Evolutionary conservation across 2,113 vertebrate species (phyloP), one percentile per base, ranked within the genome.

Genomic region (Podarcis muralis): DNA sequence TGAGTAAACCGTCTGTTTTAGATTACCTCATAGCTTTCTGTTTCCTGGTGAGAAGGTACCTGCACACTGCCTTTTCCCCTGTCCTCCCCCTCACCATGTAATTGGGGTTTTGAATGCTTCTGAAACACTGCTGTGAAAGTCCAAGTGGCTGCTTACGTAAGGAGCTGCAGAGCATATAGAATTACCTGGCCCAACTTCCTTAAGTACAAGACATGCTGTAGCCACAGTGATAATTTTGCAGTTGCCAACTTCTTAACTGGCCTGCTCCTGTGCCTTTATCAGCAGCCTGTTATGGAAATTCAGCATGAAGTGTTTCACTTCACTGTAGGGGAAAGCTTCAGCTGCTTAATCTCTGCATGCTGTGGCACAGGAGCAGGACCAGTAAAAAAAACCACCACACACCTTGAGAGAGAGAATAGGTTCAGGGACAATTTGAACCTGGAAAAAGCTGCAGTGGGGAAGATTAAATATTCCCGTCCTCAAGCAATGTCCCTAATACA

Each of bases 1-100:
- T 78, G 80, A 77, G 71, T 59, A 75, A 77, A 27, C 65, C 89
- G 18, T 85, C 77, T 59, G 89, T 85, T 89, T 30, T 71, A 82
- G 80, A 84, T 75, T 89, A 92, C 93, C 76, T 93, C 93, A 92
- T 32, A 9, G 23, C 79, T 95, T 92, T 90, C 86, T 89, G 86
- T 84, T 89, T 89, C 77, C 88, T 80, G 74, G 82, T 62, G 40
- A 76, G 65, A 75, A 87, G 74, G 82, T 37, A 81, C 62, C 78
- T 68, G 20, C 32, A 30, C 59, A 11, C 48, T 1, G 20, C 27
- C 80, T 90, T 23, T 83, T 68, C 40, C 78, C 66, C 48, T 66
- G 27, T 32, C 2, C 40, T 1, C 6, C 32, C 27, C 43, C 40
- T 23, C n/a, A 18, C 6, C 40, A 22, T 37, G 30, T 32, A 37